Percentiles rank a stretch among this genome's conserved stretches.
These are phyloP conservation scores for Heliopora coerulea DNA, from an alignment of 92 coral and sea anemone species.

Conservation along the genomic window DNA sequence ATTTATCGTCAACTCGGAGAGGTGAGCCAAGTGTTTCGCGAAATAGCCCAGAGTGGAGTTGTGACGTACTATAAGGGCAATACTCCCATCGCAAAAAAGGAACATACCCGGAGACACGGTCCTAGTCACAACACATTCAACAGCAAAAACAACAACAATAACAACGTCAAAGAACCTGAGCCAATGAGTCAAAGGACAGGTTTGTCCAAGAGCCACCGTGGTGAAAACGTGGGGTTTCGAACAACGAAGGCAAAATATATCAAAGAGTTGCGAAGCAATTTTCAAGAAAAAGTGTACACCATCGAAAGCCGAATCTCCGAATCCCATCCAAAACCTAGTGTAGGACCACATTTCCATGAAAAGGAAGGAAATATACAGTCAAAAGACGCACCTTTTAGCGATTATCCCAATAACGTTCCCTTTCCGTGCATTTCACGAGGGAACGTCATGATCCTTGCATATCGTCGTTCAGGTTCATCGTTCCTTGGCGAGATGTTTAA, in stretches of 20 bases:
- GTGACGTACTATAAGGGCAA: not conserved
- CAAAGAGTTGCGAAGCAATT: too few species aligned
- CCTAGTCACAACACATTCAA: not conserved
- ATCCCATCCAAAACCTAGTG: too few species aligned
- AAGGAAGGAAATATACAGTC: too few species aligned
- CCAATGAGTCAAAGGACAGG: too few species aligned
- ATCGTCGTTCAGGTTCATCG: slow-evolving; percentile 32
- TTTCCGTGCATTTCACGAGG: not conserved
- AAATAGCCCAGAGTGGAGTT: not conserved
- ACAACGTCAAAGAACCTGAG: not conserved
- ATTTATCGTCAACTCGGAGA: not conserved
- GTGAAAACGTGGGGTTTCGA: too few species aligned
- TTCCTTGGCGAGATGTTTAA: slow-evolving; percentile 38
- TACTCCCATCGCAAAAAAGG: too few species aligned
- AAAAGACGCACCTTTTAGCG: too few species aligned
- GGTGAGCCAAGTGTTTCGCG: not conserved
- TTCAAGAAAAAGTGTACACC: too few species aligned
- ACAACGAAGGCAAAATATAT: too few species aligned
- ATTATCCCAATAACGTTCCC: not conserved
- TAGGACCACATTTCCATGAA: too few species aligned
- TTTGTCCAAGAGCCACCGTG: too few species aligned
- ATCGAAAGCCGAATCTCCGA: too few species aligned
- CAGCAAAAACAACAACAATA: not conserved
- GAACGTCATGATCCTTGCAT: slow-evolving; percentile 22
- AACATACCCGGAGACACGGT: not conserved